Base-by-base conservation (phyloP, 2,888 invertebrate genomes). In the Athalia rosae region DNA sequence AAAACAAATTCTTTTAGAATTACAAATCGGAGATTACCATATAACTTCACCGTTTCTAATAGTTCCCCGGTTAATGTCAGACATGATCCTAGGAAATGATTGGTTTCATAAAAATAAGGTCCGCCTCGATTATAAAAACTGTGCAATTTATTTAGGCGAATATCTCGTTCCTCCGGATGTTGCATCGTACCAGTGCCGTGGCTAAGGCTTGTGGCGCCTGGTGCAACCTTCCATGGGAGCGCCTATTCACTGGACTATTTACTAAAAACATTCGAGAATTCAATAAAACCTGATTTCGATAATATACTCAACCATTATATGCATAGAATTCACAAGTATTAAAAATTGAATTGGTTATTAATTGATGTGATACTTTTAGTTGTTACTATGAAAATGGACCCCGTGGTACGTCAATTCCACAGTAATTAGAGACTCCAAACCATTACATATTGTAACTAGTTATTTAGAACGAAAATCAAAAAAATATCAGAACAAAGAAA, bases 51-150 rank as follows among this genome's bases (percentile, higher is more conserved):
- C 56, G 74, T 79, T 79, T 69, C 50, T 80, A 1, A 45, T 78
- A 11, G 63, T 81, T 4, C 79, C 79, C 0, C 45, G 64, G 8
- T 59, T 80, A 4, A 61, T 77, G 0, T 76, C 76, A 3, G 71
- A 63, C 4, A 78, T 80, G 28, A 79, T 80, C 8, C 13, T 80
- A 2, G 80, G 77, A 3, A 80, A 79, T 41, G 77, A 81, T 77
- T 81, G 79, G 78, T 43, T 81, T 4, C 5, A 62, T 4, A 4
- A 43, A 11, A 78, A 62, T n/a, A 28, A 48, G 11, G 69, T 67
- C 8, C 28, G 74, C 47, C 45, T 81, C n/a, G 71, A 79, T 77
- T 76, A 76, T 69, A 6, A 74, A 4, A 8, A 13, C 59, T n/a
- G n/a, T n/a, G n/a, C n/a, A n/a, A n/a, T n/a, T n/a, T n/a, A n/a